Conservation (phyloP, 1,140 invertebrate species). For the Habropoda laboriosa region DNA sequence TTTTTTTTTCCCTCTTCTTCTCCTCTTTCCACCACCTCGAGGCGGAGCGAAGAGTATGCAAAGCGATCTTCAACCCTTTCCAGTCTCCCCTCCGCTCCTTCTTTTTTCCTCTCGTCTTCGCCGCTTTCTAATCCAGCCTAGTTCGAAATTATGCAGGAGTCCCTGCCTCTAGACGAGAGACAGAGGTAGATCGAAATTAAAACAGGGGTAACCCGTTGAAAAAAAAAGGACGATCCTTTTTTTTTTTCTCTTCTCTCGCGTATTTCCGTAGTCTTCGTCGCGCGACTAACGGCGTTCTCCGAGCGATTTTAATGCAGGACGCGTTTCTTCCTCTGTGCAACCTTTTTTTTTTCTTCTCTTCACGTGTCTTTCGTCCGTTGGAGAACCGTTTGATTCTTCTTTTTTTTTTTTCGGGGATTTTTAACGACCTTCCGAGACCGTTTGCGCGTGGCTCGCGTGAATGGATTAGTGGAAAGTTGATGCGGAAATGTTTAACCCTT, state of each 20-base stretch:
- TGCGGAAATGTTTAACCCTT: too few species aligned
- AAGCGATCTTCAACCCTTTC: conserved; percentile 75
- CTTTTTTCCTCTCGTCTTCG: conserved; percentile 42
- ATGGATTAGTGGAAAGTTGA: too few species aligned
- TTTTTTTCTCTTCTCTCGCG: too few species aligned
- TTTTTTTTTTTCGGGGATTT: not conserved
- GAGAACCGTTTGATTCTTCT: conserved; percentile 31
- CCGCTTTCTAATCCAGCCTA: conserved; percentile 56
- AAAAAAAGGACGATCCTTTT: conserved; percentile 14
- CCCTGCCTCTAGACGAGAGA: conserved; percentile 47
- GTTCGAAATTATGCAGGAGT: conserved; percentile 68
- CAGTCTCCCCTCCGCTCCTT: conserved; percentile 63
- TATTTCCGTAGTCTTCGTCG: conserved; percentile 48
- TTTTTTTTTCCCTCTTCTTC: conserved; percentile 67
- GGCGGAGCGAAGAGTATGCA: conserved; percentile 64
- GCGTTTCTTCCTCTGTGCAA: not conserved
- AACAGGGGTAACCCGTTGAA: conserved; percentile 63
- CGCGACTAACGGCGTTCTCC: conserved; percentile 68
- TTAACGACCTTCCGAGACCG: not conserved
- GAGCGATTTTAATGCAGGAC: conserved; percentile 55
- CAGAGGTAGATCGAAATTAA: conserved; percentile 66
- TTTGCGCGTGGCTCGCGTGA: not conserved
- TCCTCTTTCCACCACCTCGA: conserved; percentile 42
- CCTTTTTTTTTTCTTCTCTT: conserved; percentile 32
- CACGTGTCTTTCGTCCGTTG: not conserved